A percentile compares a stretch with the other conserved stretches of the same genome.
phyloP scores from a whole-genome alignment of 1,140 invertebrate genomes.

The Aphelinus certus region DNA sequence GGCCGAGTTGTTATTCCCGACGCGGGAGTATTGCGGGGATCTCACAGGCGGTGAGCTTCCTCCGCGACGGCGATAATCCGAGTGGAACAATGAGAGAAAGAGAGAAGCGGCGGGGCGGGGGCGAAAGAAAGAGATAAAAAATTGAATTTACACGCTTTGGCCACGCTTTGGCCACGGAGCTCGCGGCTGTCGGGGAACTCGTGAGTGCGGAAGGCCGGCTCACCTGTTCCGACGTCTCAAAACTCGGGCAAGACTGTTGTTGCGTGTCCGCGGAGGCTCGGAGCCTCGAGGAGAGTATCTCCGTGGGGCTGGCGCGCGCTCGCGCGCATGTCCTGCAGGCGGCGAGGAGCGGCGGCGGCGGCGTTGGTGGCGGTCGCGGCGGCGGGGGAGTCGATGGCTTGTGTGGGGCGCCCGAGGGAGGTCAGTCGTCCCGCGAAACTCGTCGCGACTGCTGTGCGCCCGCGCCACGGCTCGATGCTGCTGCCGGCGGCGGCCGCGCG shows the following conservation, averaged over 20 bases:
- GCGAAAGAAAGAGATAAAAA: too few species aligned
- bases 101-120: too few species aligned
- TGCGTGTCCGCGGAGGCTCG: too few species aligned
- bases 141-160: too few species aligned
- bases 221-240: not conserved
- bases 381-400: constrained; percentile 1
- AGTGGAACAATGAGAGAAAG: not conserved
- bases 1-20: too few species aligned
- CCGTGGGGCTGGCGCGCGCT: not conserved
- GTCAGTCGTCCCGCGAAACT: constrained; percentile 53
- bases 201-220: not conserved
- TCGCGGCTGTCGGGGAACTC: not conserved
- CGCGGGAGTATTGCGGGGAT: too few species aligned
- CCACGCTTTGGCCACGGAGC: too few species aligned
- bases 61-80: too few species aligned
- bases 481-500: not conserved
- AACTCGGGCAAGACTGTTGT: not conserved
- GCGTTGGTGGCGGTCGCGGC: constrained; percentile 22
- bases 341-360: not conserved
- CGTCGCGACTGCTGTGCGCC: constrained; percentile 36
- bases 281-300: too few species aligned
- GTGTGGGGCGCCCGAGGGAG: constrained; percentile 1
- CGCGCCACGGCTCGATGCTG: not conserved
- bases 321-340: not conserved
- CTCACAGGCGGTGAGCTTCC: too few species aligned